Evolutionary conservation across 2,888 invertebrate species (phyloP).

Genomic region (Sicus ferrugineus): DNA sequence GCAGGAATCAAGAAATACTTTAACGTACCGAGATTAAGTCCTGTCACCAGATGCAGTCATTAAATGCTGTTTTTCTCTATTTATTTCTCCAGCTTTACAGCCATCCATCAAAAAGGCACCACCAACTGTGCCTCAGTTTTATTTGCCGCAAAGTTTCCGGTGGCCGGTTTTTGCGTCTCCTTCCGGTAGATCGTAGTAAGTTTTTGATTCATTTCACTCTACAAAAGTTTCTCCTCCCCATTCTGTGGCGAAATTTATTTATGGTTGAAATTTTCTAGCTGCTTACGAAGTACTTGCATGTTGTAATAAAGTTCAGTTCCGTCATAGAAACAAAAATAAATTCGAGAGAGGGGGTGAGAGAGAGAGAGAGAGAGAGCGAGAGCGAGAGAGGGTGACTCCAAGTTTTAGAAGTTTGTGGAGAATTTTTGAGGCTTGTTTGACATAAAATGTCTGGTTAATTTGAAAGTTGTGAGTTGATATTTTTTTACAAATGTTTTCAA

Average conservation of each 20-base stretch:
- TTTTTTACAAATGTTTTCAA: no score
- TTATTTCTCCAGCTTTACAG: no score
- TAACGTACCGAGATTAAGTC: no score
- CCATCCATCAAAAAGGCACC: conserved; percentile 27
- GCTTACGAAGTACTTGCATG: conserved; percentile 17
- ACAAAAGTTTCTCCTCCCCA: conserved; percentile 17
- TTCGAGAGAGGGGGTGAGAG: neutral
- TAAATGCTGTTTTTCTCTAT: no score
- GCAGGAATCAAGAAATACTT: no score
- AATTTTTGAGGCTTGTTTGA: no score
- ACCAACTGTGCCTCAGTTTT: neutral
- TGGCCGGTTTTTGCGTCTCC: conserved; percentile 9
- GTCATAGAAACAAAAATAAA: neutral
- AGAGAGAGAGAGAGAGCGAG: no score
- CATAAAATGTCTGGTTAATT: no score
- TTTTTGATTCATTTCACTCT: conserved; percentile 37
- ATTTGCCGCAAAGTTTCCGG: conserved; percentile 7
- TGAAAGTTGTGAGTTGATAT: no score
- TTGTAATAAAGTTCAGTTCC: conserved; percentile 10
- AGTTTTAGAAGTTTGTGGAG: no score
- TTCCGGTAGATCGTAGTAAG: conserved; percentile 27
- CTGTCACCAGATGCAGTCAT: no score
- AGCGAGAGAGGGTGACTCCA: no score
- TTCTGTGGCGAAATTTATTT: conserved; percentile 30
- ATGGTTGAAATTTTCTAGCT: conserved; percentile 30